Base-by-base conservation (phyloP, 2,888 invertebrate species). In the Homarus gammarus region DNA sequence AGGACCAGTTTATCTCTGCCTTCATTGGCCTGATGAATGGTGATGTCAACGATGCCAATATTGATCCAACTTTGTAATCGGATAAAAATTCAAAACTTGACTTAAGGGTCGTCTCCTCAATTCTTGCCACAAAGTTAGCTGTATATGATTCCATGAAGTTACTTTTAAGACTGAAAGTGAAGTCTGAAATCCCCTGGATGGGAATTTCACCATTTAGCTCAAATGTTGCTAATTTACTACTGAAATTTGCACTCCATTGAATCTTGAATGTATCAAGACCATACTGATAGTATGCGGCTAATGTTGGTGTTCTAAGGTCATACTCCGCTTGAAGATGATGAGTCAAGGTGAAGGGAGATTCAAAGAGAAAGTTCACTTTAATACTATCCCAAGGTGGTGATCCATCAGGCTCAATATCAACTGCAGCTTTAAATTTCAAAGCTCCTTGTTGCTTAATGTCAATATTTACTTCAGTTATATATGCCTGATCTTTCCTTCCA, bases 241-340 rank as follows among this genome's bases (percentile, higher is more conserved):
- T 33, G 31, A 89, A 38, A n/a, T 64, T 49, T 56, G 88, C 31
- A 72, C 33, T 68, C 51, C 49, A 64, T 38, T 84, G 36, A 56
- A 89, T 64, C 15, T 89, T 51, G 56, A 89, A 89, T 15, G 61
- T 89, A 61, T 89, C 88, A 22, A 77, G 77, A 12, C 88, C 88
- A 44, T 83, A 40, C 33, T 89, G 64, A 78, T 89, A 89, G 40
- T 79, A 84, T 36, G 83, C 51, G n/a, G 77, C 31, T 27, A 78
- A 22, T 5, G 38, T 56, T 2, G 78, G 70, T 10, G 38, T 44
- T 2, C 31, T 31, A 10, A 61, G 15, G 8, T 89, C 56, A 38
- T 84, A 89, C 70, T 84, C 70, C 12, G 75, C 88, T 6, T 84
- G 88, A 18, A 89, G 78, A 33, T 70, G 77, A 49, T 89, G 88